These are phyloP conservation scores for Acrocephalus kingi DNA, from an alignment of 2,113 vertebrate genomes.

Conservation along the genomic window DNA sequence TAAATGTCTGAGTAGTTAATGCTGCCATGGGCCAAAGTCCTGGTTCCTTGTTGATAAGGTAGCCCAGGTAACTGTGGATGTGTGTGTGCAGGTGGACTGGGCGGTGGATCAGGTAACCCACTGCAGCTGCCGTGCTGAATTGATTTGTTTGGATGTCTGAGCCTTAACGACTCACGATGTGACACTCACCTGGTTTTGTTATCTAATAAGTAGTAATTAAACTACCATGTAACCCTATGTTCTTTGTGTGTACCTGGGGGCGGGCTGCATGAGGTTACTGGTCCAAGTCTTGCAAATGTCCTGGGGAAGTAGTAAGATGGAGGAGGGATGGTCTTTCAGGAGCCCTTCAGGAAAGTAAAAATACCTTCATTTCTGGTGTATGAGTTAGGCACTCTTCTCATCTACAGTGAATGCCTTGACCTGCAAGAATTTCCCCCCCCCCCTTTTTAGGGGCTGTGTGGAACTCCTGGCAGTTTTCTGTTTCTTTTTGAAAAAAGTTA, in stretches of 20 bases:
- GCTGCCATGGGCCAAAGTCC: neutral
- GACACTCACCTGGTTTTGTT: neutral
- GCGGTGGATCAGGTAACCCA: neutral
- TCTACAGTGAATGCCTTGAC: neutral
- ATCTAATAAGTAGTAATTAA: neutral
- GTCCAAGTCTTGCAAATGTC: neutral
- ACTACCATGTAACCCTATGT: accelerated
- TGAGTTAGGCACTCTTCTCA: neutral
- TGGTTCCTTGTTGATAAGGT: neutral
- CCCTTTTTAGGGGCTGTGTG: neutral
- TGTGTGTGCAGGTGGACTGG: neutral
- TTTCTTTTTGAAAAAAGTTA: neutral
- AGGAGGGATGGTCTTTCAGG: neutral
- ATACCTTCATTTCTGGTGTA: neutral
- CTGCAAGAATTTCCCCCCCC: neutral
- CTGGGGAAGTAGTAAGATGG: neutral
- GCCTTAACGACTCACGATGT: neutral
- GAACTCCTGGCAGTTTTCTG: neutral
- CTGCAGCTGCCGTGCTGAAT: neutral
- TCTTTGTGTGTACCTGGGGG: neutral
- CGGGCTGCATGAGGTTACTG: neutral
- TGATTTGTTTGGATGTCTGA: slow-evolving; percentile 15
- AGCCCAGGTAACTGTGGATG: neutral
- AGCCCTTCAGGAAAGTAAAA: neutral
- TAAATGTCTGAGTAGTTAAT: neutral